These are phyloP conservation scores for Tethya wilhelma DNA, from an alignment of 37 sponge, comb jelly and placozoan species.

Conservation along the genomic window DNA sequence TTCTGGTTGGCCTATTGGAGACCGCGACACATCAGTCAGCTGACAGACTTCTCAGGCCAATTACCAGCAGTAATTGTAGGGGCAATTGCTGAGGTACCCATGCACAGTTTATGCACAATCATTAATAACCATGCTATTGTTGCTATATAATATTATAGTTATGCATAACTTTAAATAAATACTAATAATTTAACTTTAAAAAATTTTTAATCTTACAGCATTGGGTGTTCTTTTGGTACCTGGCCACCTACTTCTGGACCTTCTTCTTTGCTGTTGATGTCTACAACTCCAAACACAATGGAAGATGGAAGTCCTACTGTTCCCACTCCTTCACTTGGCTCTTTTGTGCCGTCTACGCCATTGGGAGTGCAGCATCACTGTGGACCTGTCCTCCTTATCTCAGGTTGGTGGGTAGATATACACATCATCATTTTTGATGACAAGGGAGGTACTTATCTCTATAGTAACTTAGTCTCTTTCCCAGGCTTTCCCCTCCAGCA, in stretches of 20 bases:
- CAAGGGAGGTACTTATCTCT: not conserved
- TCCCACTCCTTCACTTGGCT: slow-evolving; percentile 53
- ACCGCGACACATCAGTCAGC: slow-evolving; percentile 7
- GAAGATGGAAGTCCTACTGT: slow-evolving; percentile 38
- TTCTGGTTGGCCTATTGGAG: slow-evolving; percentile 55
- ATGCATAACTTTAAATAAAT: not conserved
- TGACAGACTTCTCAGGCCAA: not conserved
- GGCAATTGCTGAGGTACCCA: slow-evolving; percentile 36
- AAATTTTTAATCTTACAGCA: slow-evolving; percentile 31
- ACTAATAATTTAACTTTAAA: not conserved
- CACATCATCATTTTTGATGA: no score
- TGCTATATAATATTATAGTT: no score
- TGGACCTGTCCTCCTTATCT: slow-evolving; percentile 52
- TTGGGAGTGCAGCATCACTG: slow-evolving; percentile 16
- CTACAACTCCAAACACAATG: slow-evolving; percentile 57
- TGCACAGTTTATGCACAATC: no score
- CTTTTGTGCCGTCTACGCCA: slow-evolving; percentile 22
- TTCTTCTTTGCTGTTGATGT: slow-evolving; percentile 73
- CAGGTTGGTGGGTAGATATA: no score
- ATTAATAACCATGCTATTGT: no score
- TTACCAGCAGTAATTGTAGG: slow-evolving; percentile 27
- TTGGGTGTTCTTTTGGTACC: slow-evolving; percentile 71
- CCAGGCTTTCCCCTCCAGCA: no score
- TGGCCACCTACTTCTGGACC: slow-evolving; percentile 62
- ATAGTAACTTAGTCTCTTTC: not conserved